Base-by-base conservation (phyloP, 2,888 invertebrate species). In the Plemyria rubiginata region DNA sequence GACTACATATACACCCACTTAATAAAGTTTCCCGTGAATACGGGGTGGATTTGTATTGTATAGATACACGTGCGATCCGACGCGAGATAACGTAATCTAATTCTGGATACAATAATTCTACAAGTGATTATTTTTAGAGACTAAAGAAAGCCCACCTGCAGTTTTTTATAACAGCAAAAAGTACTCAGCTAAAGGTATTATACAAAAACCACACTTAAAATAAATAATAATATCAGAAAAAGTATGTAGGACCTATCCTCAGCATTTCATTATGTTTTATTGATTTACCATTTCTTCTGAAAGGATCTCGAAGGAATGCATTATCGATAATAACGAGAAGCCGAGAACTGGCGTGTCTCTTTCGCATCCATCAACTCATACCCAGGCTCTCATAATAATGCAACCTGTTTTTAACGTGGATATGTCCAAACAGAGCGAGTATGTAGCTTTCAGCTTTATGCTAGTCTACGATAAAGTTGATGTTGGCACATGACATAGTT, bases 391-490 rank as follows among this genome's bases (percentile, higher is more conserved):
- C 40, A 53, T 54, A 55, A 45, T 49, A 65, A 54, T 46, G 32
- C 41, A 65, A 85, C 85, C 85, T 76, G 86, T 87, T 87, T 84
- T 81, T 83, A 43, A 55, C 52, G 16, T 53, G 52, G 32, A 40
- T 29, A 62, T 50, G 49, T 46, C 45, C 46, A 4, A 15, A 11
- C 36, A 8, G 13, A 15, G 13, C 15, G 15, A 43, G 9, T 38
- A 11, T 9, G 32, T 38, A 38, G 11, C 11, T 11, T 38, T 38
- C 11, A 32, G 7, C 32, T 32, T 32, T 32, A 32, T 32, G 32
- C 7, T 32, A 8, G 6, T 32, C 5, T 8, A 32, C 0, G 2
- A 32, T 32, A 32, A 32, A 32, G 32, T 32, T 32, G 32, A 32
- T 32, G 5, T 32, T 32, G 8, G 32, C 32, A 32, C 7, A 5